These are phyloP conservation scores for Actenoides hombroni DNA, from an alignment of 2,113 vertebrate species.

Conservation along the genomic window DNA sequence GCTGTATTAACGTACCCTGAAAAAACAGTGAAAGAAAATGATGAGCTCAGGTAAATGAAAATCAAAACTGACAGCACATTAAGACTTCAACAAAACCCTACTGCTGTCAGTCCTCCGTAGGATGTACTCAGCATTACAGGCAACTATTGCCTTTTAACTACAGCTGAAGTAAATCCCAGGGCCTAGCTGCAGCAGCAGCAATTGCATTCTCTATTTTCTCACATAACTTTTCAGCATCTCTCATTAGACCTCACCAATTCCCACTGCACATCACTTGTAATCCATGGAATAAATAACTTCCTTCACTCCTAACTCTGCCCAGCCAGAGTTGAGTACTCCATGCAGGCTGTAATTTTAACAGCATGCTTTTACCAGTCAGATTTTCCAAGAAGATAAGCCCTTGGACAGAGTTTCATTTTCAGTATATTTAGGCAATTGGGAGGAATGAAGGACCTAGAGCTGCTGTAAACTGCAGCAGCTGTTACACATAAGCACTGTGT, in stretches of 20 bases:
- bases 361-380: background rate
- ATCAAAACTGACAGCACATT: background rate
- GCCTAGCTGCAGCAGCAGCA: background rate
- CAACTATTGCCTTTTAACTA: background rate
- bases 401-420: background rate
- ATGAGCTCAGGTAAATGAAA: background rate
- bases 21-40: background rate
- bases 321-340: background rate
- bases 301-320: background rate
- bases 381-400: background rate
- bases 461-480: background rate
- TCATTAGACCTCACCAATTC: conserved; percentile 25
- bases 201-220: conserved; percentile 12
- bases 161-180: conserved; percentile 5
- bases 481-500: background rate
- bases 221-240: background rate
- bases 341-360: background rate
- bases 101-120: background rate
- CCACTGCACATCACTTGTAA: conserved; percentile 2
- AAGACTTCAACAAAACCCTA: background rate
- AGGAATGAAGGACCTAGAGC: background rate
- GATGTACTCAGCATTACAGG: background rate
- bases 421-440: background rate
- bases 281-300: background rate
- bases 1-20: conserved; percentile 93